Base-by-base conservation (phyloP, 2,888 invertebrate genomes). In the Mamestra brassicae region DNA sequence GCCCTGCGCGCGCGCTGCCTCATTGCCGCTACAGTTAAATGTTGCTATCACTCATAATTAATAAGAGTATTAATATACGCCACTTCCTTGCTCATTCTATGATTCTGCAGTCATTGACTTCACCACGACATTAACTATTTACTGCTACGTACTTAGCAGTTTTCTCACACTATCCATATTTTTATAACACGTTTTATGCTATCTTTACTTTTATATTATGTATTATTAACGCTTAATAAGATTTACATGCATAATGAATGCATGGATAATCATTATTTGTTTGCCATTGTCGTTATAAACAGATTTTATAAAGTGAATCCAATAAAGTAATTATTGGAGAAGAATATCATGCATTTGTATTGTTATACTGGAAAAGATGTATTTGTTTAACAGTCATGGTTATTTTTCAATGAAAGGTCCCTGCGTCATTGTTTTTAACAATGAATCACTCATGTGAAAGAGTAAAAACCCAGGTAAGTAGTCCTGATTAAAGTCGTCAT, bases 1-100 rank as follows among this genome's bases (percentile, higher is more conserved):
- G 75, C 80, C 84, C 81, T 90, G 88, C 89, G 88, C 88, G 13
- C 42, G 62, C 62, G 80, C 71, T 42, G 88, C 88, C 81, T 89
- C 86, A 87, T 87, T 86, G 64, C 85, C 58, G 80, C 70, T 83
- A 86, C 84, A 81, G 88, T 82, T 86, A 81, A 83, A 80, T 79
- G 79, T 78, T 69, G 71, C 74, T 79, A 85, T 79, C 71, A 79
- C 76, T 83, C 76, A 78, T 86, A 73, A 81, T 88, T 86, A 83
- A 75, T 81, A 80, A 81, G 67, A 78, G 69, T 75, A 77, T 82
- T 81, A 78, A 78, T 80, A 65, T 69, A 86, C 78, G 75, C 68
- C 83, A 85, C 73, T 84, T 84, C 86, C 80, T 83, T 67, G 58
- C 65, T 64, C 67, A 38, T 76, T 76, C 55, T 65, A 58, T 57